Percentiles rank a stretch among this genome's conserved stretches.
Evolutionary conservation across 2,797 vertebrate genomes (phyloP).

Genomic region (Ispidina picta): DNA sequence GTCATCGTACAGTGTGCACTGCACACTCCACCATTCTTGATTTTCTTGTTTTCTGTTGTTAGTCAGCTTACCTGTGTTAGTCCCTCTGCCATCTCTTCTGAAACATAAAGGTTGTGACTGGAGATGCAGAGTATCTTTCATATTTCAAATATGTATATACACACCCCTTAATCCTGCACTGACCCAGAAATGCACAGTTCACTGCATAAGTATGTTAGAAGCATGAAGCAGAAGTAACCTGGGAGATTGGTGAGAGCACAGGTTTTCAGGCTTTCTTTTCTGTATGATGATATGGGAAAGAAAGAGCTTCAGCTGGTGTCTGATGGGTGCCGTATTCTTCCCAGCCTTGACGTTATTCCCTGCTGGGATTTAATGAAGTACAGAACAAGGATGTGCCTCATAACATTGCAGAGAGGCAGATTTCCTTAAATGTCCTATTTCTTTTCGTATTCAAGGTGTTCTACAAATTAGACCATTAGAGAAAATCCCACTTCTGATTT

Average conservation of each 20-base stretch:
- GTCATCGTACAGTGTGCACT: neutral
- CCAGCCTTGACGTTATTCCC: rapidly evolving
- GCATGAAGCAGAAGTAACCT: neutral
- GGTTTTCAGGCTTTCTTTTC: neutral
- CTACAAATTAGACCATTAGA: too few species aligned
- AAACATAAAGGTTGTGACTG: neutral
- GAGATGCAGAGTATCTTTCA: neutral
- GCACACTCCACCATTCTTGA: rapidly evolving
- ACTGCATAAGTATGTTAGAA: neutral
- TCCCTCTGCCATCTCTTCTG: neutral
- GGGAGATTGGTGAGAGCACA: neutral
- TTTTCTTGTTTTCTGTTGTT: neutral
- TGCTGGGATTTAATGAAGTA: neutral
- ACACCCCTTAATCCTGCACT: neutral
- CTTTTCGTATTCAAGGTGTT: neutral
- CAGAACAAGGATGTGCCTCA: neutral
- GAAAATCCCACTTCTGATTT: neutral
- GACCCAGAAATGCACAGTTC: neutral
- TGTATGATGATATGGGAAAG: neutral
- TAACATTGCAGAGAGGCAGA: neutral
- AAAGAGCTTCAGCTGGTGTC: neutral
- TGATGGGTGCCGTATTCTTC: neutral
- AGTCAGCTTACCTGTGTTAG: neutral
- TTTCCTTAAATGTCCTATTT: neutral
- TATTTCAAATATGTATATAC: neutral